Evolutionary conservation across 1,140 invertebrate species (phyloP), one percentile per base, ranked within the genome.

Genomic region (Ips nitidus): DNA sequence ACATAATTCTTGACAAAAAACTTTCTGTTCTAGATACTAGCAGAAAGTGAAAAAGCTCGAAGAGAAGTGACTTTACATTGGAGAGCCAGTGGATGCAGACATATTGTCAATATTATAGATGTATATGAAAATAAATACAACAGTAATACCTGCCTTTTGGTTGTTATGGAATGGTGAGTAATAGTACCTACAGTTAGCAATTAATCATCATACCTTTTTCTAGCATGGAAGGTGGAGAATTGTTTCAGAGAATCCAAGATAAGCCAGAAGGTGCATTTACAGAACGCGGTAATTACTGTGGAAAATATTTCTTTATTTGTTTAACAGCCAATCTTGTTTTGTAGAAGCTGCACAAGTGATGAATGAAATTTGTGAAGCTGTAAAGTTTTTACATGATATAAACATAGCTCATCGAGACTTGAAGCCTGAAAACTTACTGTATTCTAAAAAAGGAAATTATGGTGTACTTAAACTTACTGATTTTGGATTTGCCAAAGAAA

Each of bases 401-500:
- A 93, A 98, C 81, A 98, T 99, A 74, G 97, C 97, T 41, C 97
- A 99, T 81, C 86, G 97, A 74, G 97, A 99, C 83, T 88, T 99
- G 71, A 99, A 99, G 83, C 93, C 93, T 40, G 94, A 96, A 83
- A 95, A 95, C 82, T 84, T 96, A 41, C 80, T 97, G 1, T 97
- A 95, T 80, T 91, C 91, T 0, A 89, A 86, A 73, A 76, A 80
- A 81, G 86, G 87, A 74, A 84, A 83, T 3, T 85, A 86, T 75
- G 95, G 92, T 41, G 85, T 93, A 71, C 86, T 99, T 50, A 99
- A 99, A 84, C 84, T 99, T 72, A 99, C 97, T 45, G 98, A 99
- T 83, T 99, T 99, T 84, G 98, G 98, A n/a, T 99, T 99, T 86
- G 98, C 98, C n/a, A 99, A 99, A 82, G 94, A 98, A 83, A 95